A percentile compares a stretch with the other conserved stretches of the same genome.
phyloP scores from a whole-genome alignment of 2,797 vertebrate genomes.

The Acanthopagrus latus region DNA sequence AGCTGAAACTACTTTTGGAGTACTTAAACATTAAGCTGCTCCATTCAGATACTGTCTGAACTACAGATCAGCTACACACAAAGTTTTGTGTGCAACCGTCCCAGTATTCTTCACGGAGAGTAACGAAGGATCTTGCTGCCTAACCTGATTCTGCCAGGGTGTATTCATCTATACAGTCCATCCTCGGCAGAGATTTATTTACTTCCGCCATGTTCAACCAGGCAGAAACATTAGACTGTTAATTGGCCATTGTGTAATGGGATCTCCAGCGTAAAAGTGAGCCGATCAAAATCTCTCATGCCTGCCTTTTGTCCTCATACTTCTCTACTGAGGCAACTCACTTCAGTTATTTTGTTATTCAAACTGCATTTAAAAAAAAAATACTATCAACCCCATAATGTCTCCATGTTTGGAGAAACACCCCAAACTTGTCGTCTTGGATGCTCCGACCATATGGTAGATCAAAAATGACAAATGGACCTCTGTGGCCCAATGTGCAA shows the following conservation, averaged over 20 bases:
- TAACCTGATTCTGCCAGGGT: conserved; percentile 74
- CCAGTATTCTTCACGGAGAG: conserved; percentile 5
- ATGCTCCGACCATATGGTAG: too few relatives aligned
- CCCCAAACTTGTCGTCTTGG: too few relatives aligned
- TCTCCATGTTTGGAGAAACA: too few relatives aligned
- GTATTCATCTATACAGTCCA: conserved; percentile 56
- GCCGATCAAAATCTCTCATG: conserved; percentile 12
- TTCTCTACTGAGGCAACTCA: neutral
- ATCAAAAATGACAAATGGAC: too few relatives aligned
- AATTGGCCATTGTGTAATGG: conserved; percentile 35
- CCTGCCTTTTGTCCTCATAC: neutral
- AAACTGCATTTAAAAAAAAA: neutral
- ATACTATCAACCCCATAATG: too few relatives aligned
- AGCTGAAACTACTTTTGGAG: neutral
- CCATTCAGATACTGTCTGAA: neutral
- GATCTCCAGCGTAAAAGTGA: conserved; percentile 27
- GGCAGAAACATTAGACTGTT: conserved; percentile 49
- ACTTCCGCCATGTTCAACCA: conserved; percentile 71
- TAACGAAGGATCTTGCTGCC: conserved; percentile 24
- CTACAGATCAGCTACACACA: neutral
- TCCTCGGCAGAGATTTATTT: conserved; percentile 66
- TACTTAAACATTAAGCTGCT: neutral
- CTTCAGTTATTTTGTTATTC: conserved; percentile 5
- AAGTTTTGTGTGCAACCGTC: conserved; percentile 2
- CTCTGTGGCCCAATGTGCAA: too few relatives aligned